Evolutionary conservation across 2,113 vertebrate species (phyloP), one percentile per base, ranked within the genome.

Genomic region (Pterophyllum scalare): DNA sequence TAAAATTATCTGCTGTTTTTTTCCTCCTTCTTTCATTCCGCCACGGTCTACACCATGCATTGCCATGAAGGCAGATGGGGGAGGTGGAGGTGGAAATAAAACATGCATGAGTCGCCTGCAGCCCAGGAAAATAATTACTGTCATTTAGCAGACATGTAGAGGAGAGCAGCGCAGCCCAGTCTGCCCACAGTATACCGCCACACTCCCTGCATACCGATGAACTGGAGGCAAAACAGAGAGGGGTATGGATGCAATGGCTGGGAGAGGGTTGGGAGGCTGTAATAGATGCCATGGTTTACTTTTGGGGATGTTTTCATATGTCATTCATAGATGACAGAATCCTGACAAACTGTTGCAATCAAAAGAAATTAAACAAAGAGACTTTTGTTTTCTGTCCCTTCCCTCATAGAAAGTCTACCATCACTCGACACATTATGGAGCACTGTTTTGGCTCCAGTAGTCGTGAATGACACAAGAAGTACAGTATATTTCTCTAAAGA

Each of bases 101-200:
- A 95, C 94, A 95, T 95, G 98, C 98, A 99, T 99, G 98, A 99
- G 97, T 97, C 96, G 98, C 98, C 98, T 89, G 95, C 97, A 99
- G 98, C 98, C 98, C 97, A 97, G 96, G 91, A 99, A 99, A 99
- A 99, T 99, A 98, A 99, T 99, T 99, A 99, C 97, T 98, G 97
- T 98, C 97, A 99, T 99, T 99, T 95, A 95, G 93, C 92, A 95
- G 94, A 94, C 93, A 94, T 94, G 94, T 87, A 93, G 94, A 93
- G 90, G 91, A 92, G 91, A 93, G 89, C 87, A 60, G 87, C 57
- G 62, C 70, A 79, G 89, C 88, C 90, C 85, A 65, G 87, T 81
- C 91, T 91, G 91, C 93, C 92, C 91, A 93, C 90, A 91, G 84
- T 89, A 80, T 46, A 88, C 79, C 52, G 40, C 89, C 85, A 85